Evolutionary conservation across 2,888 invertebrate species (phyloP).

Genomic region (Drosophila recens): DNA sequence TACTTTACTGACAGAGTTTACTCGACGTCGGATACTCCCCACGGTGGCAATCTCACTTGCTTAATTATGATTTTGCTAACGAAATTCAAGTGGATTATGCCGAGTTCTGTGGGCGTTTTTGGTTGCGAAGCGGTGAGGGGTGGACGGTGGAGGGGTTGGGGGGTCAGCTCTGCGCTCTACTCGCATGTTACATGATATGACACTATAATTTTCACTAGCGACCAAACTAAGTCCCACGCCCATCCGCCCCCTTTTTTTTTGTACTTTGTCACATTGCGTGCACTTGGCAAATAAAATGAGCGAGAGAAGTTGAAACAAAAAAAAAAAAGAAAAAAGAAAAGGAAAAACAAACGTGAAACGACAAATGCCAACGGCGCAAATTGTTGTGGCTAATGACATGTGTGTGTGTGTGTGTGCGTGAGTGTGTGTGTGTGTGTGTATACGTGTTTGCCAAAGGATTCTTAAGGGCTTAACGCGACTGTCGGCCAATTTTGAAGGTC

Average conservation of each 20-base stretch:
- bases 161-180: constrained; percentile 1
- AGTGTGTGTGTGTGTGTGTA: constrained; percentile 32
- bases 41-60: constrained; percentile 14
- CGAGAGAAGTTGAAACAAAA: constrained; percentile 32
- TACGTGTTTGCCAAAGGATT: constrained; percentile 62
- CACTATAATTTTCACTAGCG: constrained; percentile 62
- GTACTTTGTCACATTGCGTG: constrained; percentile 72
- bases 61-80: constrained; percentile 54
- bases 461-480: constrained; percentile 63
- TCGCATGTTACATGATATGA: constrained; percentile 56
- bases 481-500: constrained; percentile 75
- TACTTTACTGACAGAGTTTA: constrained; percentile 13
- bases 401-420: constrained; percentile 28
- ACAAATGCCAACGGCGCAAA: constrained; percentile 58
- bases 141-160: no score
- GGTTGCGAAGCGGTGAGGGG: not conserved
- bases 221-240: constrained; percentile 28
- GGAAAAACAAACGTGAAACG: not conserved
- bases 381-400: constrained; percentile 72
- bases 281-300: constrained; percentile 69
- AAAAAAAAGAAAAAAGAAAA: not conserved
- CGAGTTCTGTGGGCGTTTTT: constrained; percentile 22
- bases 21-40: not conserved
- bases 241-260: constrained; percentile 13
- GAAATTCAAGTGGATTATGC: constrained; percentile 50